phyloP scores from a whole-genome alignment of 2,797 vertebrate species.

The Cynodonichthys magdalenae region DNA sequence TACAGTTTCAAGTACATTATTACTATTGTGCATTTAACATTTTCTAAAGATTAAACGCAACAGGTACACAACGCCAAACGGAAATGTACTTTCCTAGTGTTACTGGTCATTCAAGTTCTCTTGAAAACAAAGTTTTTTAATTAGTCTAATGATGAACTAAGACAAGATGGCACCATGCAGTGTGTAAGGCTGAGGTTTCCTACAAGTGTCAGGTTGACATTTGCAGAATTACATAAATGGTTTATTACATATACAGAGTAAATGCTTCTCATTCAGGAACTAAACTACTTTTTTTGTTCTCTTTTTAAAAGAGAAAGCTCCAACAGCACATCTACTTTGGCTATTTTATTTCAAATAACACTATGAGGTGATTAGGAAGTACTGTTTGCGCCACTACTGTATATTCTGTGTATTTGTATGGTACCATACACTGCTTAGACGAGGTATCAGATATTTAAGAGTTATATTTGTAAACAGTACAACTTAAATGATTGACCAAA shows the following conservation, averaged over 20 bases:
- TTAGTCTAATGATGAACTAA: constrained; percentile 13
- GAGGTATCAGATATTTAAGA: constrained; percentile 61
- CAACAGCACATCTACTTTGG: constrained; percentile 16
- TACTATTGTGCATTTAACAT: constrained; percentile 22
- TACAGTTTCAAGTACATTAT: constrained; percentile 17
- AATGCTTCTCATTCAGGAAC: constrained; percentile 11
- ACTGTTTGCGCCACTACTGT: constrained; percentile 28
- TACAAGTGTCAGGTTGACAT: constrained; percentile 2
- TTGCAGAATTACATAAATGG: constrained; percentile 6
- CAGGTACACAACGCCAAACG: constrained; percentile 12
- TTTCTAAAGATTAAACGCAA: constrained; percentile 27
- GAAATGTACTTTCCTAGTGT: constrained; percentile 13
- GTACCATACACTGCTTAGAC: constrained; percentile 48
- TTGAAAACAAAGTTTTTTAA: constrained; percentile 18
- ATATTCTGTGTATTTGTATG: constrained; percentile 30
- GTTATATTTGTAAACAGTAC: constrained; percentile 53
- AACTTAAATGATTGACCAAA: constrained; percentile 41
- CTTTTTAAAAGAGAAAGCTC: constrained; percentile 12
- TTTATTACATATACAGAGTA: constrained; percentile 7
- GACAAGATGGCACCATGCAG: constrained; percentile 55
- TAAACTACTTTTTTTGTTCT: constrained; percentile 16
- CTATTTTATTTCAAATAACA: constrained; percentile 19
- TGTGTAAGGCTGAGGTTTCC: constrained; percentile 54
- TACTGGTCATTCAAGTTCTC: constrained; percentile 45
- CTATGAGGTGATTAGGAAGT: neutral